phyloP scores from a whole-genome alignment of 2,113 vertebrate species.

The Dolichallabes microphthalmus region DNA sequence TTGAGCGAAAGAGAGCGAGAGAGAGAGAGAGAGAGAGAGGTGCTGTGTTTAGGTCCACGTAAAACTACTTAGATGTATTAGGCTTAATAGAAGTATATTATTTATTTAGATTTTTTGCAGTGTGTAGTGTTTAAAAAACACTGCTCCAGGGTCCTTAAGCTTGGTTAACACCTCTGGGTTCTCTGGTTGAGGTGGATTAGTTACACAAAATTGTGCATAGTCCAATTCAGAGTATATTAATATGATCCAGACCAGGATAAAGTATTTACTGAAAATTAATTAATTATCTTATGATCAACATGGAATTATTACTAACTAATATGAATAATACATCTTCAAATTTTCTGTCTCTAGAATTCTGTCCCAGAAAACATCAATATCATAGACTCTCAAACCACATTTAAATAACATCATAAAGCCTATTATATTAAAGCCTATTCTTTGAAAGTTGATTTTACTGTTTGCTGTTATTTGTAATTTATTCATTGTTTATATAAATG shows the following conservation, averaged over 20 bases:
- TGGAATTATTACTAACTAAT: too few relatives aligned
- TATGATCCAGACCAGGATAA: not conserved
- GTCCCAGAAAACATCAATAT: too few relatives aligned
- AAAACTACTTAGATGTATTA: not conserved
- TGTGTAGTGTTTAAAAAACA: not conserved
- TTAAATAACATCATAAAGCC: too few relatives aligned
- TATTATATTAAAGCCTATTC: too few relatives aligned
- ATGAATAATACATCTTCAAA: too few relatives aligned
- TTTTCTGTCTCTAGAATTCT: too few relatives aligned
- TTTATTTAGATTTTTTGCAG: not conserved
- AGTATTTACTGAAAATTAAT: not conserved
- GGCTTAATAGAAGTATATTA: not conserved
- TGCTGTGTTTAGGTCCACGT: not conserved
- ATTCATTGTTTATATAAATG: too few relatives aligned
- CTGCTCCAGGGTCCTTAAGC: not conserved
- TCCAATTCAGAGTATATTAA: not conserved
- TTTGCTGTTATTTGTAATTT: too few relatives aligned
- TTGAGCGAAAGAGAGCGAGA: slow-evolving; percentile 21
- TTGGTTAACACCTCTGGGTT: not conserved
- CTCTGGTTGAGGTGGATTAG: not conserved
- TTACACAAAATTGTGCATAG: not conserved
- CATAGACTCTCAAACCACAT: too few relatives aligned
- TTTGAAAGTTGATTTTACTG: too few relatives aligned
- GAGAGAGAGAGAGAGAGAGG: slow-evolving; percentile 14
- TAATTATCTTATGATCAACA: too few relatives aligned